Evolutionary conservation across 2,888 invertebrate genomes (phyloP).

Genomic region (Ceriagrion tenellum): DNA sequence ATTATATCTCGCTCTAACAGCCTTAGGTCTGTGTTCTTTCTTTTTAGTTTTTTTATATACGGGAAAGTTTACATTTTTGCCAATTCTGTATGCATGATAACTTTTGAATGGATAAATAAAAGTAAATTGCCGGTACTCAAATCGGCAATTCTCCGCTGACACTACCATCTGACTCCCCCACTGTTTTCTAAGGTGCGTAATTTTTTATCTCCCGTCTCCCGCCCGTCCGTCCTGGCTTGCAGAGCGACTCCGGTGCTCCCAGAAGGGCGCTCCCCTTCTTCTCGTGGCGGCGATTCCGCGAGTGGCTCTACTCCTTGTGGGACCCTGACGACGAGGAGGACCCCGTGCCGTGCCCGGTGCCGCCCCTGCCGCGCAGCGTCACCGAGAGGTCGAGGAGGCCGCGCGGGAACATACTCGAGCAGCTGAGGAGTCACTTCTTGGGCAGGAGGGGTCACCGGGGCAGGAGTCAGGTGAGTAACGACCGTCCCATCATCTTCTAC

Average conservation of each 20-base stretch:
- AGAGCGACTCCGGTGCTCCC: constrained; percentile 55
- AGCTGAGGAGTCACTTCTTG: constrained; percentile 42
- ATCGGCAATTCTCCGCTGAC: too few species aligned
- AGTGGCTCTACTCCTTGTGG: constrained; percentile 95
- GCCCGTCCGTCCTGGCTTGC: not conserved
- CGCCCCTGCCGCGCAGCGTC: constrained; percentile 52
- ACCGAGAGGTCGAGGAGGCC: constrained; percentile 4
- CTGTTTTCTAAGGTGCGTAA: too few species aligned
- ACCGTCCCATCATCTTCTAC: not conserved
- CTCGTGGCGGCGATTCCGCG: constrained; percentile 81
- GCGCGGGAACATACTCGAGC: constrained; percentile 42
- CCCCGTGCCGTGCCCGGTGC: constrained; percentile 85
- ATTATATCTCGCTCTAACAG: too few species aligned
- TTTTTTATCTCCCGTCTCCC: too few species aligned
- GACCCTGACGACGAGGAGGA: constrained; percentile 92
- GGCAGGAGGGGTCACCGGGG: constrained; percentile 60
- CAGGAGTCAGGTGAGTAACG: constrained; percentile 31
- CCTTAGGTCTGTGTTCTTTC: too few species aligned
- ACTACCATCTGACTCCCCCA: too few species aligned
- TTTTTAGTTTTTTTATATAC: too few species aligned
- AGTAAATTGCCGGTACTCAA: too few species aligned
- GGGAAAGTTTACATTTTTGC: too few species aligned
- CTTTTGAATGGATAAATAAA: too few species aligned
- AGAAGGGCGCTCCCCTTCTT: constrained; percentile 72
- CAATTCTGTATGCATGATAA: too few species aligned